These are phyloP conservation scores for Malacosoma neustria DNA, from an alignment of 2,888 invertebrate genomes.

Conservation along the genomic window DNA sequence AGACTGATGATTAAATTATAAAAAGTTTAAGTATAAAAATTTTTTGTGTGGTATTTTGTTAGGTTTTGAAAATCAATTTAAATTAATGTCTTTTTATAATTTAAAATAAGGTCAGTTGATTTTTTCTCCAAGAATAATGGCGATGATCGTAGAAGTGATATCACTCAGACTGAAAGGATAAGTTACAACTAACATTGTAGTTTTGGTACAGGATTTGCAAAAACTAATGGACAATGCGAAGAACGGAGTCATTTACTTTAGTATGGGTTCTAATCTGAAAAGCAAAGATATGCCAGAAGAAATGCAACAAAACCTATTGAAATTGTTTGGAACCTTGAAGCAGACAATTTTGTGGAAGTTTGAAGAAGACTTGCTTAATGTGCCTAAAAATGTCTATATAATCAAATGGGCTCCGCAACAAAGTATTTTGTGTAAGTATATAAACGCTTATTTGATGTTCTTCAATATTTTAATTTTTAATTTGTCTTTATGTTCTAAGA, in stretches of 20 bases:
- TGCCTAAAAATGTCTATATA: conserved; percentile 29
- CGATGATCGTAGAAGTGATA: too few relatives aligned
- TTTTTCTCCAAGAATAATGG: too few relatives aligned
- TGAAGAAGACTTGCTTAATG: conserved; percentile 20
- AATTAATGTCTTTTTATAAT: too few relatives aligned
- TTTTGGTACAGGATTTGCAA: conserved; percentile 8
- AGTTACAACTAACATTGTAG: too few relatives aligned
- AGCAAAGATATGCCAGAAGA: conserved; percentile 30
- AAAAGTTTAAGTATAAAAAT: too few relatives aligned
- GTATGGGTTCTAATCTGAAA: conserved; percentile 44
- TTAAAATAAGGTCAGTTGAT: too few relatives aligned
- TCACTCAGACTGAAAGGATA: too few relatives aligned
- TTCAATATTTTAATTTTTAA: neutral
- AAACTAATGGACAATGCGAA: conserved; percentile 32
- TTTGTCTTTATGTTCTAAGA: neutral
- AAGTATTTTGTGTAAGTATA: conserved; percentile 21
- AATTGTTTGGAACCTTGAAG: conserved; percentile 28
- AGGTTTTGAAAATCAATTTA: too few relatives aligned
- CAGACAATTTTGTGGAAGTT: conserved; percentile 43
- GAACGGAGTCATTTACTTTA: conserved; percentile 49
- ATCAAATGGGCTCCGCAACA: conserved; percentile 31
- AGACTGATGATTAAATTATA: too few relatives aligned
- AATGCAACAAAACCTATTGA: conserved; percentile 14
- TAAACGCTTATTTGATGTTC: too few relatives aligned
- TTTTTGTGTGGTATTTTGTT: too few relatives aligned